Percentiles rank a stretch among this genome's conserved stretches.
Conservation (phyloP, 2,888 invertebrate genomes). For the Ryuthela nishihirai region DNA sequence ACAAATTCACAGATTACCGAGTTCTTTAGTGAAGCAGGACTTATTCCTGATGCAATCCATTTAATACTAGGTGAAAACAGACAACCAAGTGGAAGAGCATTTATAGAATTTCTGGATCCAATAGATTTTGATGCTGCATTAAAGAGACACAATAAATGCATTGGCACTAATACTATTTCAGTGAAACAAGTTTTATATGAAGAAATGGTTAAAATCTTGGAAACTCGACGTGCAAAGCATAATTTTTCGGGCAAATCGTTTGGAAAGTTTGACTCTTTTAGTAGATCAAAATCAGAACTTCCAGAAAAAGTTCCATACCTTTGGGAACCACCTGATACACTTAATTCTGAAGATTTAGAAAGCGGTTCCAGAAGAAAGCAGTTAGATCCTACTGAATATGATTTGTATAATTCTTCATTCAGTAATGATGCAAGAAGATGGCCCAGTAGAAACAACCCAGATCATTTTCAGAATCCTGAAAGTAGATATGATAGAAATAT, state of each 20-base stretch:
- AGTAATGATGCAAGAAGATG: no score
- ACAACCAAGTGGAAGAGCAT: conserved; percentile 75
- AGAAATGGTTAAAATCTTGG: conserved; percentile 23
- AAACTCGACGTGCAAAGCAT: conserved; percentile 7
- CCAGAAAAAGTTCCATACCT: conserved; percentile 17
- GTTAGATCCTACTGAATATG: no score
- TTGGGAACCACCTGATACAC: conserved; percentile 15
- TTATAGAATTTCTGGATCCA: conserved; percentile 72
- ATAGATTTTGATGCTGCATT: conserved; percentile 68
- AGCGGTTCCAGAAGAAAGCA: no score
- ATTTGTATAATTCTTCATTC: no score
- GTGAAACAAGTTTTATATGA: conserved; percentile 28
- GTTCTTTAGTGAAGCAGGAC: conserved; percentile 71
- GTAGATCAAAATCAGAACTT: neutral
- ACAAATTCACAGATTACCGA: conserved; percentile 72
- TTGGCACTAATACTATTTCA: conserved; percentile 6
- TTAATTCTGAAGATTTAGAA: neutral
- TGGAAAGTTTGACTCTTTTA: no score
- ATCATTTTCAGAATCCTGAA: no score
- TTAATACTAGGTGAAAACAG: conserved; percentile 67
- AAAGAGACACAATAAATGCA: conserved; percentile 58
- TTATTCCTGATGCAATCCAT: conserved; percentile 74
- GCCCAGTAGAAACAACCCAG: no score
- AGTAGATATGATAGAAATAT: no score
- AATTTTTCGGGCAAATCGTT: neutral